phyloP scores from a whole-genome alignment of 2,113 vertebrate genomes.

The Dicrurus megarhynchus region DNA sequence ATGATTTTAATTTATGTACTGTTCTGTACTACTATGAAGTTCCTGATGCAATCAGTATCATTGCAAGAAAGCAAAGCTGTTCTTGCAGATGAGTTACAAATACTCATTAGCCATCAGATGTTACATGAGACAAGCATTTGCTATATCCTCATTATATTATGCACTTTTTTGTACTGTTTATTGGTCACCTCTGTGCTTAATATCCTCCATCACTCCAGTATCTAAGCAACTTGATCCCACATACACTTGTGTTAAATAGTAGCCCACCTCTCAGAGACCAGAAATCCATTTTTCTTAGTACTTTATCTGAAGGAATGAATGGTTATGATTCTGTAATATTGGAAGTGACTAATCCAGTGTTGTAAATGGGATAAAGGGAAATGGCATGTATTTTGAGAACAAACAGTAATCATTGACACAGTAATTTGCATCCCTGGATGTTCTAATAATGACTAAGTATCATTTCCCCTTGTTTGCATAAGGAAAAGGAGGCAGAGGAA shows the following conservation, averaged over 20 bases:
- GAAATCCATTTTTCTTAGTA: neutral
- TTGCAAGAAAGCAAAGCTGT: conserved; percentile 53
- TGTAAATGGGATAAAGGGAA: conserved; percentile 60
- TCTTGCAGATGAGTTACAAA: conserved; percentile 46
- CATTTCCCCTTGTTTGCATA: conserved; percentile 60
- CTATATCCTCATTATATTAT: neutral
- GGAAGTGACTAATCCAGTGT: conserved; percentile 63
- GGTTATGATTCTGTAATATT: conserved; percentile 44
- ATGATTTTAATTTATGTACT: conserved; percentile 60
- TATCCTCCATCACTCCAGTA: neutral
- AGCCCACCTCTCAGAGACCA: neutral
- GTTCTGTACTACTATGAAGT: conserved; percentile 44
- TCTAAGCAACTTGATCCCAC: neutral
- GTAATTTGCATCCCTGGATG: conserved; percentile 64
- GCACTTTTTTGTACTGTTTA: neutral
- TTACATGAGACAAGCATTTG: conserved; percentile 13
- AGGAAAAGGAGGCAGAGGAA: conserved; percentile 46
- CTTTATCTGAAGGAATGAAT: conserved; percentile 44
- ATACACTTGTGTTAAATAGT: neutral
- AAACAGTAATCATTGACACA: conserved; percentile 66
- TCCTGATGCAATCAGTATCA: conserved; percentile 54
- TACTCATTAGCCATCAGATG: conserved; percentile 46
- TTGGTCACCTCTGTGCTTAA: conserved; percentile 4
- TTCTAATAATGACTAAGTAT: conserved; percentile 65
- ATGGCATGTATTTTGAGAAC: conserved; percentile 61